A percentile compares a stretch with the other conserved stretches of the same genome.
These are phyloP conservation scores for Anarhynchus alexandrinus DNA, from an alignment of 2,113 vertebrate species.

Conservation along the genomic window DNA sequence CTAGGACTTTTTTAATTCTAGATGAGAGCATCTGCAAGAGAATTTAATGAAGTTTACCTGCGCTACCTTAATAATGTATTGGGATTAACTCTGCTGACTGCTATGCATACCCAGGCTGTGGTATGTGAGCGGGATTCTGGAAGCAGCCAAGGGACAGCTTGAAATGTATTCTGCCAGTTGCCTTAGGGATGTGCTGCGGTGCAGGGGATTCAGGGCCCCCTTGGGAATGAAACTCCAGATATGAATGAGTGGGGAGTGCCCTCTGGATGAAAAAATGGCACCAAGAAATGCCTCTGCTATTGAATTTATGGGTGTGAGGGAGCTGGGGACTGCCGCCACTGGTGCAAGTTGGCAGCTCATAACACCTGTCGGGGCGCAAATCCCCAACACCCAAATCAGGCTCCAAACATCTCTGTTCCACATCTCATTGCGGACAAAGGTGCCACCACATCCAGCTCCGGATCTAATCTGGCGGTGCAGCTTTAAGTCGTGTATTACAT, in stretches of 20 bases:
- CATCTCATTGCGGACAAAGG: not conserved
- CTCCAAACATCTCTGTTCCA: not conserved
- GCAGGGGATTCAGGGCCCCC: not conserved
- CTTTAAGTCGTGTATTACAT: not conserved
- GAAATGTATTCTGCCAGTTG: not conserved
- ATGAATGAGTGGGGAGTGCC: not conserved
- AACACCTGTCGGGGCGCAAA: not conserved
- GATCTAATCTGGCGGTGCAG: not conserved
- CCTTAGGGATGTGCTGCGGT: not conserved
- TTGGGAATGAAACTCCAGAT: not conserved
- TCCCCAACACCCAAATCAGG: not conserved
- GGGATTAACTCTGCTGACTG: not conserved
- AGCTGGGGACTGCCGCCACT: not conserved
- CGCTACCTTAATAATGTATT: not conserved
- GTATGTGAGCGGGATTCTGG: rapidly evolving
- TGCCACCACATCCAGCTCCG: not conserved
- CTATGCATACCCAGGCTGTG: not conserved
- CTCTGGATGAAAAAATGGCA: not conserved
- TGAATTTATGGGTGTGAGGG: not conserved
- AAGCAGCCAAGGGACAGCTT: not conserved
- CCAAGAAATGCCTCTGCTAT: not conserved
- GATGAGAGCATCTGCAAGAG: not conserved
- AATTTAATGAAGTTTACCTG: not conserved
- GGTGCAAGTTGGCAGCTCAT: not conserved
- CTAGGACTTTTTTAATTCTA: not conserved